Evolutionary conservation across 2,888 invertebrate genomes (phyloP).

Genomic region (Carterocephalus palaemon): DNA sequence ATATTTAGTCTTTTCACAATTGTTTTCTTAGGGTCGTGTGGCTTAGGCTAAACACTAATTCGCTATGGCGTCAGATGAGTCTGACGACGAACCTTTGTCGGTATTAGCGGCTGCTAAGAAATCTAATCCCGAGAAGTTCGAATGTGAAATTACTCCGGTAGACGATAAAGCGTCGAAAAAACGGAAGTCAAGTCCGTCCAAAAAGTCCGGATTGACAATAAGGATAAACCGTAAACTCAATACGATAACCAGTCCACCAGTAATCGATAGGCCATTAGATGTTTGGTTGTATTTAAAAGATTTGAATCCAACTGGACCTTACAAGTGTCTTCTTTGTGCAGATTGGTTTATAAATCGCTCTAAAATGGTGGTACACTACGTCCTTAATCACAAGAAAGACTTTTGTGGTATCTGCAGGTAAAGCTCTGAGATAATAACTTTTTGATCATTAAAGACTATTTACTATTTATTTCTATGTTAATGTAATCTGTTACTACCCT

Average conservation of each 20-base stretch:
- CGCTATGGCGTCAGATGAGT: conserved; percentile 57
- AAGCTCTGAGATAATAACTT: too few species aligned
- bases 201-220: conserved; percentile 35
- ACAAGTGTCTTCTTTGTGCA: conserved; percentile 66
- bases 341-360: conserved; percentile 72
- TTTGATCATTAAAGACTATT: too few species aligned
- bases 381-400: conserved; percentile 74
- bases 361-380: conserved; percentile 69
- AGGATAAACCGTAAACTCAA: conserved; percentile 38
- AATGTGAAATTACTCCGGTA: conserved; percentile 25
- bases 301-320: conserved; percentile 65
- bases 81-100: conserved; percentile 71
- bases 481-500: too few species aligned
- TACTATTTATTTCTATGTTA: too few species aligned
- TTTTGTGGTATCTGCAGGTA: conserved; percentile 75
- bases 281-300: conserved; percentile 75
- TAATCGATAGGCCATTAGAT: conserved; percentile 61
- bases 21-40: too few species aligned
- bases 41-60: neutral
- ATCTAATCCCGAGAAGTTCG: conserved; percentile 38
- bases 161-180: conserved; percentile 31
- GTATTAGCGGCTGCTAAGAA: conserved; percentile 59
- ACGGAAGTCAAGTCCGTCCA: conserved; percentile 39
- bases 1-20: too few species aligned
- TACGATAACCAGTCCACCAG: conserved; percentile 34